Evolutionary conservation across 2,113 vertebrate species (phyloP), one percentile per base, ranked within the genome.

Genomic region (Coptodon bakossiorum): DNA sequence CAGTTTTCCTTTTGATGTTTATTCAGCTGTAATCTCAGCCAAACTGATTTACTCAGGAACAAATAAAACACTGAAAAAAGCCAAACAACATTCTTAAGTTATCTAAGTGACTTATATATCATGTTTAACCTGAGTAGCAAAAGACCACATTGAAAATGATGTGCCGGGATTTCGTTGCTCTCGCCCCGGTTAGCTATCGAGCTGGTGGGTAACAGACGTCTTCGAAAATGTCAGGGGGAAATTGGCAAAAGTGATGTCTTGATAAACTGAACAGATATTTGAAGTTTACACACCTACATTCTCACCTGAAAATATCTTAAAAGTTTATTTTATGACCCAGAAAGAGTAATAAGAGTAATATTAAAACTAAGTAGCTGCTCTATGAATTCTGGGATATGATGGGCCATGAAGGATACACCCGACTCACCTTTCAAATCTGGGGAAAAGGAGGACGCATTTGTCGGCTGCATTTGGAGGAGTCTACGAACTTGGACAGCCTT

Each of bases 391-490:
- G 57, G 27, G 57, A 59, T 27, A 56, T 56, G 12, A 22, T 56
- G 22, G 54, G 54, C 54, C 12, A 56, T 27, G 54, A 57, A 57
- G 22, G 54, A 57, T 31, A 17, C 57, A 59, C 27, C 57, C 2
- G 5, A 31, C 14, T 27, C 27, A 31, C 7, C 57, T 16, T 31
- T 59, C 5, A 59, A 59, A 31, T 59, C 27, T 59, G 14, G 14
- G 57, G 27, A 59, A 59, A 59, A 59, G 27, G 8, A 59, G 27
- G 57, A 17, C 5, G 3, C 27, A 59, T 56, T 27, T 27, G 11
- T 14, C 1, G 6, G 22, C 54, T 56, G 54, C 22, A 56, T 59
- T 59, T 17, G 57, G 0, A 0, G 27, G 14, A 59, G 14, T 59
- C 27, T 59, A 29, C 1, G 2, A 17, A 59, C 31, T 59, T 59